Conservation (phyloP, 92 coral and sea anemone genomes). For the Porites rus region DNA sequence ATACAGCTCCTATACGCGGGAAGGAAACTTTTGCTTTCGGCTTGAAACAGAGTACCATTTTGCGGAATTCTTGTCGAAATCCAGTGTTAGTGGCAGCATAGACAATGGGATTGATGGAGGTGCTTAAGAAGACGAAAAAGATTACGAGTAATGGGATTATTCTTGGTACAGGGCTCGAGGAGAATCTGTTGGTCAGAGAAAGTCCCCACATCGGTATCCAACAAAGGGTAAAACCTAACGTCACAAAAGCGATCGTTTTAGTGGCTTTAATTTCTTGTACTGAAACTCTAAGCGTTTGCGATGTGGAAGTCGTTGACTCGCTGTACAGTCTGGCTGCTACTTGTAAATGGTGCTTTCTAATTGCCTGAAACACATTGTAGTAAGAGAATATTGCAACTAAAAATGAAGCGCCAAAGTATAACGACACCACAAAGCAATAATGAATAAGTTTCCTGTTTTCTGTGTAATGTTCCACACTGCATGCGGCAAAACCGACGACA, state of each 20-base stretch:
- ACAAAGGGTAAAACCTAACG: not conserved
- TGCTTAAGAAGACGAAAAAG: not conserved
- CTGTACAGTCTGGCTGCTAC: not conserved
- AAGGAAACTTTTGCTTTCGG: not conserved
- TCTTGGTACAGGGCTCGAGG: not conserved
- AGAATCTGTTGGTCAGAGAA: not conserved
- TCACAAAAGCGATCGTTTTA: not conserved
- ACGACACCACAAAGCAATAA: slow-evolving; percentile 36
- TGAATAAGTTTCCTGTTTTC: slow-evolving; percentile 20
- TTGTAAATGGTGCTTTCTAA: slow-evolving; percentile 3
- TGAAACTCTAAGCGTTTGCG: not conserved
- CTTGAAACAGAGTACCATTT: not conserved
- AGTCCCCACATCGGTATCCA: slow-evolving; percentile 28
- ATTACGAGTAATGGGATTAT: not conserved
- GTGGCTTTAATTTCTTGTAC: slow-evolving; percentile 8
- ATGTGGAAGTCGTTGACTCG: not conserved
- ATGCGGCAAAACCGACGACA: slow-evolving; percentile 31
- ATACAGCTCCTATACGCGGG: no score
- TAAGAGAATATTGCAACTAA: slow-evolving; percentile 15
- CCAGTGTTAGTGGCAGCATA: not conserved
- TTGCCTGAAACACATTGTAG: slow-evolving; percentile 18
- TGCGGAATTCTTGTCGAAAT: slow-evolving; percentile 11
- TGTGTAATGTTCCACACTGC: slow-evolving; percentile 26
- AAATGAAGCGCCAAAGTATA: slow-evolving; percentile 15
- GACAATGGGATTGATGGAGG: slow-evolving; percentile 27